Evolutionary conservation across 2,888 invertebrate genomes (phyloP).

Genomic region (Latrodectus elegans): DNA sequence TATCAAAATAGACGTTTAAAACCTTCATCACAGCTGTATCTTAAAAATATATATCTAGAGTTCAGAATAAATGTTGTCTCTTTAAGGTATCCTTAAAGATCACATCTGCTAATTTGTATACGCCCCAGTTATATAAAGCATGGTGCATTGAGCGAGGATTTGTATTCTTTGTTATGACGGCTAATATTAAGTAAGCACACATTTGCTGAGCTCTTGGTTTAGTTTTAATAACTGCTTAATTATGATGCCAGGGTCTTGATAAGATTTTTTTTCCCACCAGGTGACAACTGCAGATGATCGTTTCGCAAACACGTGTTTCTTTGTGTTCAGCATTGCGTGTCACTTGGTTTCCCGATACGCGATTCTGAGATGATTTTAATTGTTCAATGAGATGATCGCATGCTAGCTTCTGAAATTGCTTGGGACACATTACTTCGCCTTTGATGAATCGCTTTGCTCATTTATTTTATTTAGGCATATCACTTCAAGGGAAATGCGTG

Average conservation of each 20-base stretch:
- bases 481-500: not conserved
- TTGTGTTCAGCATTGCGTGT: conserved; percentile 52
- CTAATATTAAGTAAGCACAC: conserved; percentile 63
- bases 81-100: not conserved
- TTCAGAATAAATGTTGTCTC: no score
- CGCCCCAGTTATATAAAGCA: not conserved
- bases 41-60: no score
- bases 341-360: conserved; percentile 6
- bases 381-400: conserved; percentile 47
- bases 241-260: conserved; percentile 40
- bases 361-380: conserved; percentile 30
- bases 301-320: conserved; percentile 29
- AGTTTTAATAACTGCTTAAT: conserved; percentile 63
- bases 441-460: conserved; percentile 1
- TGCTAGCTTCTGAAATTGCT: conserved; percentile 32
- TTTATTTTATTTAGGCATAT: not conserved
- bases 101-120: not conserved
- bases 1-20: not conserved
- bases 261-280: conserved; percentile 57
- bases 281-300: conserved; percentile 50
- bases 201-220: conserved; percentile 40
- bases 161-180: conserved; percentile 53
- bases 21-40: no score
- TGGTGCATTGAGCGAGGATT: conserved; percentile 29
- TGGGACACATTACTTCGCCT: conserved; percentile 2